A percentile compares a stretch with the other conserved stretches of the same genome.
These are phyloP conservation scores for Camptogramma bilineatum DNA, from an alignment of 2,888 invertebrate genomes.

Conservation along the genomic window DNA sequence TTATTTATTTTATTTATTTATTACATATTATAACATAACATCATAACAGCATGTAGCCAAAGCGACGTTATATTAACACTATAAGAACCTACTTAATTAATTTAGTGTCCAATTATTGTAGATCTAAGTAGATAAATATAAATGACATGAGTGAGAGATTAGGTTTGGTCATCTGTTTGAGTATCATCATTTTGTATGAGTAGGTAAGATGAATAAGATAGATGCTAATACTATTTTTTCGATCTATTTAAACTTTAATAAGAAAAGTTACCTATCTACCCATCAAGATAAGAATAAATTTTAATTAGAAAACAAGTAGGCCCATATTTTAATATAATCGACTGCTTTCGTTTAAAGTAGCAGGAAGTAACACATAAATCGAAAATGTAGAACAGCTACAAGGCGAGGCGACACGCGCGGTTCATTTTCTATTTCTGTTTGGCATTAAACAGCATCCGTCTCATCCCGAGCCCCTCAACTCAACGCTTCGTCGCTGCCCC, in stretches of 20 bases:
- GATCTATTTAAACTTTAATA: background rate
- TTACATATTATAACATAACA: no score
- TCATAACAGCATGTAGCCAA: no score
- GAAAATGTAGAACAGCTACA: conserved; percentile 69
- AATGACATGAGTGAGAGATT: no score
- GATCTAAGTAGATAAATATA: no score
- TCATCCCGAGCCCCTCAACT: conserved; percentile 43
- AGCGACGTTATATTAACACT: no score
- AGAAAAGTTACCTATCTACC: background rate
- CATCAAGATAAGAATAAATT: background rate
- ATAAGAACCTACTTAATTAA: no score
- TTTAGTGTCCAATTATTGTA: no score
- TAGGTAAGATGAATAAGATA: no score
- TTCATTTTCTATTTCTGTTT: conserved; percentile 72
- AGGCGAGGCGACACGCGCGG: conserved; percentile 60
- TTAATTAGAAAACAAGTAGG: conserved; percentile 9
- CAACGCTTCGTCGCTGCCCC: conserved; percentile 51
- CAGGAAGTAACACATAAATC: conserved; percentile 75
- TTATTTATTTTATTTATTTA: no score
- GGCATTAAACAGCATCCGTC: conserved; percentile 71
- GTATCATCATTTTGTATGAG: no score
- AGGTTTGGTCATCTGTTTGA: no score
- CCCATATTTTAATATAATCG: conserved; percentile 12
- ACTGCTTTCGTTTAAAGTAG: conserved; percentile 40
- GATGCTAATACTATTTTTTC: background rate